Evolutionary conservation across 64 coral and sea anemone genomes (phyloP), one percentile per base, ranked within the genome.

Genomic region (Hydrozoanthus tunicans): DNA sequence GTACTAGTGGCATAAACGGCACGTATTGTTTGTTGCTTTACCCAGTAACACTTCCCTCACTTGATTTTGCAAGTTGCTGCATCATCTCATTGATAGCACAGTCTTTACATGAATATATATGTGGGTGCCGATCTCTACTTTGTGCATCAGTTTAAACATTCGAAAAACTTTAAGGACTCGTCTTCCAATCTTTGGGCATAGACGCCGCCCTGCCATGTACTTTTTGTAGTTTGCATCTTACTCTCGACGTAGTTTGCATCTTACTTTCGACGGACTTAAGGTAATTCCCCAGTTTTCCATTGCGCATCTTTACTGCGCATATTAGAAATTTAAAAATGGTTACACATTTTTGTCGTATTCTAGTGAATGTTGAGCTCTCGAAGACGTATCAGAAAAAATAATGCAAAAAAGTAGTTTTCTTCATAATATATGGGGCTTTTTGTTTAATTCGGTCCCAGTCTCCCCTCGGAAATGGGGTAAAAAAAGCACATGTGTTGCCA

Each of bases 61-160:
- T 79, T 5, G 77, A 59, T 56, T 14, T 55, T 17, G 77, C 11
- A 4, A 78, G 53, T 53, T 78, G 69, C n/a, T 80, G 78, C 0
- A 59, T 20, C 62, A 81, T 27, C 43, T 81, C 79, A 56, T 81
- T 81, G 54, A 81, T 81, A 60, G 56, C 55, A 59, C 78, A 80
- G 32, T 43, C 32, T 43, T 43, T 43, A 43, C 32, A 43, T 43
- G 54, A 80, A 59, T 11, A 56, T 80, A 9, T 60, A 80, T 5
- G 78, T 80, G 5, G 56, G 78, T 7, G 78, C 78, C 14, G 56
- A 80, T 3, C 24, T 59, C 58, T 58, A 61, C 6, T 81, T 60
- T 9, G 54, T 56, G n/a, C 57, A 27, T 59, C 79, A 61, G 13
- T 53, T 58, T 12, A 79, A 79, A 20, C 77, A 79, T 6, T 79